These are phyloP conservation scores for Hippolais icterina DNA, from an alignment of 2,113 vertebrate species.

Conservation along the genomic window DNA sequence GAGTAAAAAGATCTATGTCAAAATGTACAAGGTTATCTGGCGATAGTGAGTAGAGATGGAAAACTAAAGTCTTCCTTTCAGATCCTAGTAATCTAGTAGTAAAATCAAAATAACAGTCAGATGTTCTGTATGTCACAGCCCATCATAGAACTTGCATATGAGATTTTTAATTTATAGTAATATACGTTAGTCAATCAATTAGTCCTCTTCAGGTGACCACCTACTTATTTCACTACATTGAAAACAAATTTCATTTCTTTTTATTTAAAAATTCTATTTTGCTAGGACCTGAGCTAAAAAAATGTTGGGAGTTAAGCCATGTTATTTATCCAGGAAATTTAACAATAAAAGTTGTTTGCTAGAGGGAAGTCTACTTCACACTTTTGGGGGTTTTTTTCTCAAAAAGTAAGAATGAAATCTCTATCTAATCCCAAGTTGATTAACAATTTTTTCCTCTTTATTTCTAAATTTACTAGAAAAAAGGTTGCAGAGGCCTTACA, in stretches of 20 bases:
- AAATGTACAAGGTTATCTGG: neutral
- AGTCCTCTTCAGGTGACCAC: neutral
- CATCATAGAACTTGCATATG: neutral
- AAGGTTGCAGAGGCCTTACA: neutral
- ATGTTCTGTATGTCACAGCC: neutral
- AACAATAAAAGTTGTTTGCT: neutral
- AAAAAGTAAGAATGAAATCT: neutral
- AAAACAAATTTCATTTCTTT: neutral
- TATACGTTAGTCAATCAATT: neutral
- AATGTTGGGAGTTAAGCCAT: neutral
- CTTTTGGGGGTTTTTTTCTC: fast-evolving
- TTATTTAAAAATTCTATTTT: neutral
- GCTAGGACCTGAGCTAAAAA: neutral
- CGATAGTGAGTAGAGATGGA: neutral
- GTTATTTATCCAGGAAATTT: neutral
- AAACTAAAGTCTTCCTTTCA: neutral
- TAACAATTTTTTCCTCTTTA: neutral
- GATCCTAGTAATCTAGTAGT: neutral
- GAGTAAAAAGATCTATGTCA: neutral
- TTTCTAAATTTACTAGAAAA: neutral
- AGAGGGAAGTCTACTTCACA: neutral
- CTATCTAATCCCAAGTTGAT: neutral
- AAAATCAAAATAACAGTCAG: neutral
- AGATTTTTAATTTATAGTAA: neutral
- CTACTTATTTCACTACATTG: neutral